phyloP scores from a whole-genome alignment of 1,140 invertebrate species.

The Anastrepha obliqua region DNA sequence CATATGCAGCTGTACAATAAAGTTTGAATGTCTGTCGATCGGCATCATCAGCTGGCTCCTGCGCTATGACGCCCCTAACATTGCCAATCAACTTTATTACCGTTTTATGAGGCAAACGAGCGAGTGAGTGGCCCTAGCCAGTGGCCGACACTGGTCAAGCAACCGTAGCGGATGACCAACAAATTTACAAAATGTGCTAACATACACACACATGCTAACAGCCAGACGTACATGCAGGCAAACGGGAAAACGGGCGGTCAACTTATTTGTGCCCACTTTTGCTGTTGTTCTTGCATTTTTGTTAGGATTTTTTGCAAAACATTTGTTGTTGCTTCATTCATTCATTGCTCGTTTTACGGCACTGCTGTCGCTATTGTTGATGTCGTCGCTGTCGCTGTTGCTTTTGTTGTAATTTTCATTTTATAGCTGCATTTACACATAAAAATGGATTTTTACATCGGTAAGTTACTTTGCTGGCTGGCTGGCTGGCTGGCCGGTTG shows the following conservation, averaged over 20 bases:
- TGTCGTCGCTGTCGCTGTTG: neutral
- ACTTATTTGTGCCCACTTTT: neutral
- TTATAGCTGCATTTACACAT: conserved; percentile 41
- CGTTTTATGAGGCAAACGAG: conserved; percentile 32
- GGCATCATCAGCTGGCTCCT: neutral
- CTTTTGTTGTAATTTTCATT: conserved; percentile 32
- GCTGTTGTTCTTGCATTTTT: neutral
- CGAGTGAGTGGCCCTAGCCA: neutral
- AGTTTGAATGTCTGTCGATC: conserved; percentile 5
- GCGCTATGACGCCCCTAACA: conserved; percentile 11
- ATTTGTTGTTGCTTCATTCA: conserved; percentile 35
- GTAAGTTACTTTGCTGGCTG: neutral
- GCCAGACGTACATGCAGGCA: neutral
- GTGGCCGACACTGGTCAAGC: neutral
- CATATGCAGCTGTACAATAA: neutral
- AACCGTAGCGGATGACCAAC: conserved; percentile 44
- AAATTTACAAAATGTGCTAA: conserved; percentile 27
- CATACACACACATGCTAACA: neutral
- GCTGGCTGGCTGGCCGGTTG: neutral
- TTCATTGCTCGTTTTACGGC: conserved; percentile 27
- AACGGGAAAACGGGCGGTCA: neutral
- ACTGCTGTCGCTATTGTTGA: neutral
- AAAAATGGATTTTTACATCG: conserved; percentile 40
- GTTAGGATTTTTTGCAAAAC: neutral
- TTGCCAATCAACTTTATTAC: conserved; percentile 44